A percentile compares a stretch with the other conserved stretches of the same genome.
Evolutionary conservation across 2,888 invertebrate genomes (phyloP).

Genomic region (Chelonus formosanus): DNA sequence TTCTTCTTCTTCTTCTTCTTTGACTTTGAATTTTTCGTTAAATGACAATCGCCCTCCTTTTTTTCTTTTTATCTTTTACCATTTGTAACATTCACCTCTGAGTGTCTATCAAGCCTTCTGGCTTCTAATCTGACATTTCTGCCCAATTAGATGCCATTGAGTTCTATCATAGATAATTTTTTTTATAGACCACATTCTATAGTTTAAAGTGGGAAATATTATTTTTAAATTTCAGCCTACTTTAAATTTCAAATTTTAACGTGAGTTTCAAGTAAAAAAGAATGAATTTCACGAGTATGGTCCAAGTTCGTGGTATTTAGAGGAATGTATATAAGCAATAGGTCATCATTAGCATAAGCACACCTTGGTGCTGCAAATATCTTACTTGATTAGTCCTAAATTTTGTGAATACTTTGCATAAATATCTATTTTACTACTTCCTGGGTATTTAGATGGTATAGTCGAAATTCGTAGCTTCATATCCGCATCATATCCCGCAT

Average conservation of each 20-base stretch:
- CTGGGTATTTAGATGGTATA: slow-evolving; percentile 2
- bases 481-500: slow-evolving; percentile 32
- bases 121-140: slow-evolving; percentile 61
- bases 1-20: background rate
- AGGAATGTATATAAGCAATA: background rate
- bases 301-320: slow-evolving; percentile 15
- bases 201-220: too few species aligned
- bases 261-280: too few species aligned
- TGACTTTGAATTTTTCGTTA: slow-evolving; percentile 8
- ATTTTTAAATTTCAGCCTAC: too few species aligned
- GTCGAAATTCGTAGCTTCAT: slow-evolving; percentile 7
- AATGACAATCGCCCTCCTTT: slow-evolving; percentile 11
- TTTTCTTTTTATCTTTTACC: background rate
- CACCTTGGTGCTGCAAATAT: slow-evolving; percentile 14
- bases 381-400: slow-evolving; percentile 8
- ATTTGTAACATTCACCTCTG: slow-evolving; percentile 1
- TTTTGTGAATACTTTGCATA: slow-evolving; percentile 30
- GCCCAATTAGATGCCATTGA: slow-evolving; percentile 13
- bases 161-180: too few species aligned
- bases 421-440: slow-evolving; percentile 30
- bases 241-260: too few species aligned
- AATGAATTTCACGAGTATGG: background rate
- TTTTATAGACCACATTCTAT: too few species aligned
- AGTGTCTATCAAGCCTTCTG: slow-evolving; percentile 53
- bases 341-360: slow-evolving; percentile 18